These are phyloP conservation scores for Catharus ustulatus DNA, from an alignment of 2,797 vertebrate genomes.

Conservation along the genomic window DNA sequence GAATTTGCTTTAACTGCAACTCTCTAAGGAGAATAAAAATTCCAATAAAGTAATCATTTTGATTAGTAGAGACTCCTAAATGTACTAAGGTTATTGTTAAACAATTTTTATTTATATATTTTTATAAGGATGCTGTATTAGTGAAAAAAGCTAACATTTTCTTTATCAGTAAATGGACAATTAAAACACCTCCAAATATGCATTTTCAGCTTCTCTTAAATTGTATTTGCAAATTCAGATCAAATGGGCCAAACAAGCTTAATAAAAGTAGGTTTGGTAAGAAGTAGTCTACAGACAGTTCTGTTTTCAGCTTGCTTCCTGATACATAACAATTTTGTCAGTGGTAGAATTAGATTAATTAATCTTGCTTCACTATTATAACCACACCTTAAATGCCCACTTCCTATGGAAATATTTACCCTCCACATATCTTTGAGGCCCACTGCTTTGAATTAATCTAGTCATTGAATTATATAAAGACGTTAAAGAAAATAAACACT, in stretches of 20 bases:
- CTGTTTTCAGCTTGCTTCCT: neutral
- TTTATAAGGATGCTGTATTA: neutral
- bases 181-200: neutral
- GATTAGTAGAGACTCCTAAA: neutral
- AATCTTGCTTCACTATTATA: neutral
- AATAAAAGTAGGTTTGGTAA: neutral
- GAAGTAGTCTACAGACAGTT: neutral
- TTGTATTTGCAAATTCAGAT: neutral
- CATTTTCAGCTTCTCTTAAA: neutral
- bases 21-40: conserved; percentile 1
- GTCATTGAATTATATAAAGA: neutral
- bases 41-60: conserved; percentile 4
- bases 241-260: neutral
- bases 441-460: neutral
- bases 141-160: neutral
- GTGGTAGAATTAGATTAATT: neutral
- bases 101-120: neutral
- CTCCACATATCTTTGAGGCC: neutral
- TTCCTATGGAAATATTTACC: neutral
- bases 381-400: neutral
- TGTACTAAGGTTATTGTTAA: neutral
- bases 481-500: neutral
- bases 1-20: neutral
- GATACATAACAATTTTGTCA: fast-evolving
- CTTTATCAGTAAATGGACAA: neutral